Percentiles rank a stretch among this genome's conserved stretches.
These are phyloP conservation scores for Cheirogaleus major DNA, from an alignment of 2,797 vertebrate genomes.

Conservation along the genomic window DNA sequence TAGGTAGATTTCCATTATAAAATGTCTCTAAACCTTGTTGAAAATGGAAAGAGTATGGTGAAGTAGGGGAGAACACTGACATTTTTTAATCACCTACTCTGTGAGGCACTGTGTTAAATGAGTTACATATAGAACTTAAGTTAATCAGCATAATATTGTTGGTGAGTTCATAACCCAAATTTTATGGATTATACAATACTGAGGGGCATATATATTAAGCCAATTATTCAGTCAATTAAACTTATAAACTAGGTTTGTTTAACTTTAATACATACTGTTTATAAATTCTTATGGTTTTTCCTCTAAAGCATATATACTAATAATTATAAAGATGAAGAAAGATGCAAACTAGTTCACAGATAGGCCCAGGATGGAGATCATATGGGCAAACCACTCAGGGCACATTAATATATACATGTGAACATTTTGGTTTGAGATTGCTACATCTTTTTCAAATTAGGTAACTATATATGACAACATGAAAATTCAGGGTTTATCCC, in stretches of 20 bases:
- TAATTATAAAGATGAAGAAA: neutral
- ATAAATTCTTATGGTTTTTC: neutral
- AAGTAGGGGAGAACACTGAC: neutral
- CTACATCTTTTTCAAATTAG: neutral
- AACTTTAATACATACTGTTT: neutral
- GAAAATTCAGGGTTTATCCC: neutral
- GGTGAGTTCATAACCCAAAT: neutral
- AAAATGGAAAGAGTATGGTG: neutral
- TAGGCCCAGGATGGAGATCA: neutral
- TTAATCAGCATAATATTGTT: neutral
- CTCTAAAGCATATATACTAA: neutral
- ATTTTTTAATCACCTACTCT: neutral
- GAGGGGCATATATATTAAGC: neutral
- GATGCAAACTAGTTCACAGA: neutral
- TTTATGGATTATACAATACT: neutral
- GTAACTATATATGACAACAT: neutral
- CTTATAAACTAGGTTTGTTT: neutral
- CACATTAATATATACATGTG: neutral
- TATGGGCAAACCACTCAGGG: neutral
- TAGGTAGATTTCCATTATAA: neutral
- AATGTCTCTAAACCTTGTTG: constrained; percentile 1
- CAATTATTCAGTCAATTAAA: neutral
- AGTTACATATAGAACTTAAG: neutral
- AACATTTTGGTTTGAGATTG: neutral
- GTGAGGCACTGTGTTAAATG: neutral